Evolutionary conservation across 2,888 invertebrate species (phyloP), one percentile per base, ranked within the genome.

Genomic region (Prenolepis imparis): DNA sequence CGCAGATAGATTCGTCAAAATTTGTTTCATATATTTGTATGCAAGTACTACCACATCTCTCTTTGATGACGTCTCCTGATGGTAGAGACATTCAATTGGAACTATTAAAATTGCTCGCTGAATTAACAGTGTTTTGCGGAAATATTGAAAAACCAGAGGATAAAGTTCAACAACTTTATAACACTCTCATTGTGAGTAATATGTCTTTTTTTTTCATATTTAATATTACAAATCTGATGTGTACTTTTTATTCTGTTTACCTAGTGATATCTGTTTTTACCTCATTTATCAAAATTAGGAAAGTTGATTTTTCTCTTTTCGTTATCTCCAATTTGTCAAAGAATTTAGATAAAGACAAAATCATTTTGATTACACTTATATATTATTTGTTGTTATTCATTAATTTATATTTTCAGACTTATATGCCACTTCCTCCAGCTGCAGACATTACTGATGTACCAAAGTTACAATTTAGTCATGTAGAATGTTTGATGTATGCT

Each of bases 391-490:
- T 84, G 0, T 55, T 28, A 21, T 15, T 28, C 3, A 28, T 39
- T 67, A 67, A 8, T 59, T 18, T 87, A 74, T 87, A 80, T 87
- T 95, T 95, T 55, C 94, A 98, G 98, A 96, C 97, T 90, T 98
- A 97, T 92, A 97, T 99, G 96, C 99, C 98, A 5, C 96, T 98
- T 90, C 98, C 99, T 24, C 98, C 98, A 78, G 95, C 96, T 87
- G 97, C 97, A 88, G 96, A 96, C 89, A 94, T 95, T 44, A 95
- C 95, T 59, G 95, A 97, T 64, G 96, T 97, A 87, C 98, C 98
- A n/a, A 97, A 98, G 84, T 96, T 99, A 70, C 97, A 99, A 94
- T 99, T 99, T 93, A 98, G 99, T 55, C 97, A 98, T 93, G 98
- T 99, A 2, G 99, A 99, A 95, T 98, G 98, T 95, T 96, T 99